Percentiles rank a stretch among this genome's conserved stretches.
These are phyloP conservation scores for Alligator sinensis DNA, from an alignment of 2,113 vertebrate genomes.

Conservation along the genomic window DNA sequence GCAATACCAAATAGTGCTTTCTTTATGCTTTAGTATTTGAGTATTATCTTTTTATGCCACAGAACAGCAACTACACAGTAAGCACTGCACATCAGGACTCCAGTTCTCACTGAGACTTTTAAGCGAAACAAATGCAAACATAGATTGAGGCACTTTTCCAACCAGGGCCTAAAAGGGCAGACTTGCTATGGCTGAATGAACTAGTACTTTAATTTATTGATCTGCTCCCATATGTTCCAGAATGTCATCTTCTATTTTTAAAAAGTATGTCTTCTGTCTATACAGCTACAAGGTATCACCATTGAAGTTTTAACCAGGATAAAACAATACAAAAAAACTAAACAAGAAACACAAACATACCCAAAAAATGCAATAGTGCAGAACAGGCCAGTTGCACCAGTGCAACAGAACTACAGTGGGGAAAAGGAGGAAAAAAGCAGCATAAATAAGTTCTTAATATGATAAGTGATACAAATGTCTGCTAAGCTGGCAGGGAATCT, in stretches of 20 bases:
- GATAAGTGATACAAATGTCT: background rate
- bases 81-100: background rate
- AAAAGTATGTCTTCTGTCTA: background rate
- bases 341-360: too few relatives aligned
- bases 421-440: background rate
- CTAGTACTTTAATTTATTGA: background rate
- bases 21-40: too few relatives aligned
- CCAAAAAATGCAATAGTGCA: background rate
- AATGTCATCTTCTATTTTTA: background rate
- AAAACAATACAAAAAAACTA: background rate
- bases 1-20: fast-evolving
- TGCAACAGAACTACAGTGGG: background rate
- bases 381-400: background rate
- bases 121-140: background rate
- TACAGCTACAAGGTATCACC: background rate
- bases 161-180: fast-evolving
- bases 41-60: background rate
- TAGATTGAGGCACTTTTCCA: background rate
- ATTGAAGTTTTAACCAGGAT: too few relatives aligned
- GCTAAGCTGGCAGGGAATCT: background rate
- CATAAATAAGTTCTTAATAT: background rate
- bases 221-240: background rate
- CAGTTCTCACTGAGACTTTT: background rate
- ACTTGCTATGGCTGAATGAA: background rate
- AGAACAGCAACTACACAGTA: background rate